Evolutionary conservation across 2,888 invertebrate genomes (phyloP), one percentile per base, ranked within the genome.

Genomic region (Iphiclides podalirius): DNA sequence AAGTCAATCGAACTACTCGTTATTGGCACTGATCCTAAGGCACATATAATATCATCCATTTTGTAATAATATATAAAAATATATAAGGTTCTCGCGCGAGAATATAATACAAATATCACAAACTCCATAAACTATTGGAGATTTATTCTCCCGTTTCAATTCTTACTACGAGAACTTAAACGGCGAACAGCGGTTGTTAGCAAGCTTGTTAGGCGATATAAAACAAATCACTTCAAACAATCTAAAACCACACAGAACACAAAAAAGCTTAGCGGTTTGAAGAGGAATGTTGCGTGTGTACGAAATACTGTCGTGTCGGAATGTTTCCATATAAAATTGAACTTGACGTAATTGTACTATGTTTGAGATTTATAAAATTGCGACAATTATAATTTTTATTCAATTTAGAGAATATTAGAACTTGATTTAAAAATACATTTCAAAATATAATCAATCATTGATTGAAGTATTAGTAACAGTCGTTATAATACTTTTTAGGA

Each of bases 21-120:
- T 66, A 70, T 75, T 78, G 76, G 75, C 79, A 80, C 74, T 12
- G 13, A 42, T 37, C n/a, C 31, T 43, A 49, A 49, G 49, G 43
- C 43, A 49, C 49, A 38, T 49, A 33, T 11, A 48, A 37, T 47
- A 28, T 35, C 38, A 33, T 46, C 33, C 14, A 4, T 47, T 20
- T 46, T 9, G 7, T 42, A 23, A 6, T 4, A 20, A 20, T 47
- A 40, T 15, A 33, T 31, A 14, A 17, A 41, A 16, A 17, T 14
- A 6, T 23, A 17, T 31, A 31, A 17, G 3, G 7, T n/a, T 12
- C n/a, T n/a, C n/a, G n/a, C n/a, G n/a, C n/a, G n/a, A n/a, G n/a
- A n/a, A n/a, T 14, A n/a, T 40, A n/a, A 12, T 9, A 40, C 4
- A 28, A 11, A 40, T 15, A 39, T 39, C 26, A 28, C 38, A 20